Evolutionary conservation across 2,113 vertebrate species (phyloP).

Genomic region (Synodontis membranacea): DNA sequence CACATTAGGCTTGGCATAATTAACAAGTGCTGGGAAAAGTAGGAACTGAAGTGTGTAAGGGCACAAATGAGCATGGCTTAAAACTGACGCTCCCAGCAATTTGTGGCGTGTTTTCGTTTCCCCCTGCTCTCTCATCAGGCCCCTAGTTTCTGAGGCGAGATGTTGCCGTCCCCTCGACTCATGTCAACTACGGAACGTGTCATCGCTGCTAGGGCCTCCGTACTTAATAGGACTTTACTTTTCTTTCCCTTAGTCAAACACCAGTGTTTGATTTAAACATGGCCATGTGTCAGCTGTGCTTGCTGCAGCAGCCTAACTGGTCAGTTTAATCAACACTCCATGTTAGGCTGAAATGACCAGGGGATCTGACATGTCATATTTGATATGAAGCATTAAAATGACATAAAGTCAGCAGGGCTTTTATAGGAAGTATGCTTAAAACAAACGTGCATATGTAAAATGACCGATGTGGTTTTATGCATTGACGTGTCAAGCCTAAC

Average conservation of each 20-base stretch:
- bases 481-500: not conserved
- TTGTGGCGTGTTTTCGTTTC: not conserved
- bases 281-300: slow-evolving; percentile 34
- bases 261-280: slow-evolving; percentile 39
- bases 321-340: slow-evolving; percentile 45
- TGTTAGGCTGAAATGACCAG: slow-evolving; percentile 29
- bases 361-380: slow-evolving; percentile 25
- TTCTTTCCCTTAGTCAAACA: slow-evolving; percentile 24
- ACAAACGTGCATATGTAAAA: not conserved
- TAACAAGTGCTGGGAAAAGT: slow-evolving; percentile 25
- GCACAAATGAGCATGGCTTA: slow-evolving; percentile 9
- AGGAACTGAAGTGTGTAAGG: slow-evolving; percentile 20
- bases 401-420: not conserved
- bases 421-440: not conserved
- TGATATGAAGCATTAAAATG: slow-evolving; percentile 21
- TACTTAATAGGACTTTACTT: slow-evolving; percentile 27
- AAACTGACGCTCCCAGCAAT: slow-evolving; percentile 8
- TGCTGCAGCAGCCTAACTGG: slow-evolving; percentile 33
- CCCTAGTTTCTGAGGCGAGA: slow-evolving; percentile 16
- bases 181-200: slow-evolving; percentile 9
- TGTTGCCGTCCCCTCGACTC: slow-evolving; percentile 14
- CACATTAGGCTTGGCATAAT: slow-evolving; percentile 39
- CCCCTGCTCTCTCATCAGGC: slow-evolving; percentile 28
- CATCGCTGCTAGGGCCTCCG: slow-evolving; percentile 19
- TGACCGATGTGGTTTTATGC: not conserved